These are phyloP conservation scores for Nycticorax nycticorax DNA, from an alignment of 2,113 vertebrate species.

Conservation along the genomic window DNA sequence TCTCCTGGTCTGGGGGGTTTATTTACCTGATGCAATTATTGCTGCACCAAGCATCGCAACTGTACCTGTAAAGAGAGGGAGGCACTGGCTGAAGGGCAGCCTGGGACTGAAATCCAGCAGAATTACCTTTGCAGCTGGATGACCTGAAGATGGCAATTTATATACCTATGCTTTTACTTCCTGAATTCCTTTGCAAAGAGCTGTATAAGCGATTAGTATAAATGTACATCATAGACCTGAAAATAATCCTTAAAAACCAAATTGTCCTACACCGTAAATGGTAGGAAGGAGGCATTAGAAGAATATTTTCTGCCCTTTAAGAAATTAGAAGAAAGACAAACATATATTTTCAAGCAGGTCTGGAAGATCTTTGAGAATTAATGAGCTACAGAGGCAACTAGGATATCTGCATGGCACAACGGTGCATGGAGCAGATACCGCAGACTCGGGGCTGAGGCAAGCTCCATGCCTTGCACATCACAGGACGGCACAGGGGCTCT, in stretches of 20 bases:
- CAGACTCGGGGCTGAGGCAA: not conserved
- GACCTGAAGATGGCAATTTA: not conserved
- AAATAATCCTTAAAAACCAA: not conserved
- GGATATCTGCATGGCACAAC: not conserved
- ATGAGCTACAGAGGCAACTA: not conserved
- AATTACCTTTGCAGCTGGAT: not conserved
- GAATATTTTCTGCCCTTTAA: not conserved
- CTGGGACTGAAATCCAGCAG: not conserved
- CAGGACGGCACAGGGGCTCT: too few relatives aligned
- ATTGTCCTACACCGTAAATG: not conserved
- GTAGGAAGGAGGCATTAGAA: not conserved
- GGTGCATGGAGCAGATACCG: not conserved
- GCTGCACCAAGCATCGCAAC: not conserved
- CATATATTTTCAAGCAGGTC: not conserved
- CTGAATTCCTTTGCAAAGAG: not conserved
- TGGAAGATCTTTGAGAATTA: not conserved
- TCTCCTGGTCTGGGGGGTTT: not conserved
- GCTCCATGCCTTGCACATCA: not conserved
- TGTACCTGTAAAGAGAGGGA: not conserved
- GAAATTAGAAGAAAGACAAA: not conserved
- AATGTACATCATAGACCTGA: not conserved
- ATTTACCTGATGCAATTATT: not conserved
- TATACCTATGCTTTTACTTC: not conserved
- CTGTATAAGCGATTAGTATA: not conserved
- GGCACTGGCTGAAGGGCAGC: not conserved